A percentile compares a stretch with the other conserved stretches of the same genome.
phyloP scores from a whole-genome alignment of 2,888 invertebrate genomes.

The Thymelicus lineola region DNA sequence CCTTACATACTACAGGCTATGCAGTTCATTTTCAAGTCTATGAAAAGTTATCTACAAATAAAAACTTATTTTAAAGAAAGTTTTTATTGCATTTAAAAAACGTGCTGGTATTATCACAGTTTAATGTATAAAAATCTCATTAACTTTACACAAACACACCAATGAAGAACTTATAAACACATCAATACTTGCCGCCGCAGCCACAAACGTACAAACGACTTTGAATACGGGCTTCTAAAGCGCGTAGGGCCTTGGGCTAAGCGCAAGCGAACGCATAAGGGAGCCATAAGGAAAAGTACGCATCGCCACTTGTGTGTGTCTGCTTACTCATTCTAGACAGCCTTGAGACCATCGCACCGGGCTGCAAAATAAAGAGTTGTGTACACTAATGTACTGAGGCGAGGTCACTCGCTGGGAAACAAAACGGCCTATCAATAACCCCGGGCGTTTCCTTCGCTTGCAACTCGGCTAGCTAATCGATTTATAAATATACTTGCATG shows the following conservation, averaged over 20 bases:
- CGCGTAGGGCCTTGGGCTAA: constrained; percentile 22
- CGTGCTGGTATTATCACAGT: too few species aligned
- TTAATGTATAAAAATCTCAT: too few species aligned
- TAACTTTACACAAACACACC: too few species aligned
- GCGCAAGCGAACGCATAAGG: constrained; percentile 27
- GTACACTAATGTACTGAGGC: constrained; percentile 34
- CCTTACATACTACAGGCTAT: too few species aligned
- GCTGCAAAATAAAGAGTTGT: constrained; percentile 41
- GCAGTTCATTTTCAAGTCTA: too few species aligned
- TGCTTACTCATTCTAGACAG: constrained; percentile 48
- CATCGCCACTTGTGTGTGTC: constrained; percentile 36
- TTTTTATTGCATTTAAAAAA: too few species aligned
- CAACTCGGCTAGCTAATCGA: constrained; percentile 39
- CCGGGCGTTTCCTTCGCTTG: constrained; percentile 26
- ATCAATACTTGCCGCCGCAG: too few species aligned
- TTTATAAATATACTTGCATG: constrained; percentile 9
- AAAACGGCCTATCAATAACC: constrained; percentile 33
- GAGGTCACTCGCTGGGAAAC: constrained; percentile 43
- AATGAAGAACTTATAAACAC: too few species aligned
- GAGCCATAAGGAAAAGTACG: constrained; percentile 46
- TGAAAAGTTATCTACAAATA: too few species aligned
- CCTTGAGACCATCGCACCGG: constrained; percentile 43
- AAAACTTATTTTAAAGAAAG: too few species aligned
- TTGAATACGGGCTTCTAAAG: constrained; percentile 16
- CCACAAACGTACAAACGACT: neutral